Evolutionary conservation across 1,140 invertebrate genomes (phyloP).

Genomic region (Lycorma delicatula): DNA sequence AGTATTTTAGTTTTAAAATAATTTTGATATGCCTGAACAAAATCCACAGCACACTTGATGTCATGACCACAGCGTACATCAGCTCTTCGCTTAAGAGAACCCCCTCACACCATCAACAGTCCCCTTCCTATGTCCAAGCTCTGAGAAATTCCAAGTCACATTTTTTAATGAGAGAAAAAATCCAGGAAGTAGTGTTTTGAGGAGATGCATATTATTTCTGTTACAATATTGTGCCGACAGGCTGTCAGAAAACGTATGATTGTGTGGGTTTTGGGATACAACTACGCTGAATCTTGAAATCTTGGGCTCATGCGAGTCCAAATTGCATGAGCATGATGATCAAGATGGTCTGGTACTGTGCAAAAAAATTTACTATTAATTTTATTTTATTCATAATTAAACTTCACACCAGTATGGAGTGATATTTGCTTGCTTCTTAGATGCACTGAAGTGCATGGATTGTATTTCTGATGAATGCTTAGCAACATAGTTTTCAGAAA

Average conservation of each 20-base stretch:
- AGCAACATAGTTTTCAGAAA: constrained; percentile 17
- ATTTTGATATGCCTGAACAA: not conserved
- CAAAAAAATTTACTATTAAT: not conserved
- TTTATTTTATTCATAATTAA: not conserved
- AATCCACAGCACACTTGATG: constrained; percentile 13
- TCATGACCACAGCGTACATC: constrained; percentile 31
- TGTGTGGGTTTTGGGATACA: not conserved
- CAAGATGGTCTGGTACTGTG: constrained; percentile 2
- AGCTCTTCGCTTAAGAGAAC: constrained; percentile 34
- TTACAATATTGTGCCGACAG: not conserved
- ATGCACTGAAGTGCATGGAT: constrained; percentile 18
- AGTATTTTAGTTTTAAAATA: not conserved
- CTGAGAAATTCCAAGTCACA: constrained; percentile 36
- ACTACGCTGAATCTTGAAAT: not conserved
- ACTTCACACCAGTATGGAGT: constrained; percentile 11
- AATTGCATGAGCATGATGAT: constrained; percentile 12
- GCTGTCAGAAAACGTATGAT: not conserved
- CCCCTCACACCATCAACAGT: constrained; percentile 38
- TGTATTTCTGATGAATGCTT: constrained; percentile 16
- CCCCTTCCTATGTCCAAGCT: constrained; percentile 39
- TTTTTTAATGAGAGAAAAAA: constrained; percentile 15
- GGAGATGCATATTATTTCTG: not conserved
- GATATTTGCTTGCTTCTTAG: constrained; percentile 15
- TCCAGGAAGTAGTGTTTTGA: not conserved
- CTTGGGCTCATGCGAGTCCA: constrained; percentile 10